phyloP scores from a whole-genome alignment of 2,113 vertebrate genomes.

The Amblyornis subalaris region DNA sequence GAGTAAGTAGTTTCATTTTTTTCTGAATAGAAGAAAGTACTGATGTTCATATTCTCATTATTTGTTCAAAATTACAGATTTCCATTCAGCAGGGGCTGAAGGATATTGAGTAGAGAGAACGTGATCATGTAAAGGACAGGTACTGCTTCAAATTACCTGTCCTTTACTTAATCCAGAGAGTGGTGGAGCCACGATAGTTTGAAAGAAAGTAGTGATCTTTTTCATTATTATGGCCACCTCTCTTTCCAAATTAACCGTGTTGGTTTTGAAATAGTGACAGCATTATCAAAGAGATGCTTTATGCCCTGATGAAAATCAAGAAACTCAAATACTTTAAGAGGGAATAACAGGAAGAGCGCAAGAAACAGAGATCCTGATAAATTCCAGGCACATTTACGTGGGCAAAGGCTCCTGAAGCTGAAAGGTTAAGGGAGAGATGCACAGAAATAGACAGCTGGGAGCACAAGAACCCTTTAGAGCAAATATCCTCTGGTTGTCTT shows the following conservation, averaged over 20 bases:
- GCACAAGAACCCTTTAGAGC: background rate
- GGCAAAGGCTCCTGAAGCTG: background rate
- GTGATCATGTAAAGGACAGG: background rate
- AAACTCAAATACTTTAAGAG: background rate
- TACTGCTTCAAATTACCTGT: background rate
- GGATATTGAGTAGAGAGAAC: background rate
- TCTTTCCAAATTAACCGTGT: background rate
- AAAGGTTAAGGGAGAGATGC: background rate
- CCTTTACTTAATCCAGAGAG: background rate
- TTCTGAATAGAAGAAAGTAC: background rate
- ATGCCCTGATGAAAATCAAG: background rate
- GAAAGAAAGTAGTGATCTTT: background rate
- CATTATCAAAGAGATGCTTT: background rate
- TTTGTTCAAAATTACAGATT: background rate
- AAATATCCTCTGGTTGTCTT: background rate
- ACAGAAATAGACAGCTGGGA: background rate
- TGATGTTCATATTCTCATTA: background rate
- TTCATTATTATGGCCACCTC: background rate
- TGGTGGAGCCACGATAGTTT: background rate
- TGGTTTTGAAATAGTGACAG: background rate
- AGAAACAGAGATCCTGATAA: background rate
- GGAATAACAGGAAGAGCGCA: background rate
- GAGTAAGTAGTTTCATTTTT: background rate
- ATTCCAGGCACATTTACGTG: rapidly evolving
- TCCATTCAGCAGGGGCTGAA: background rate